Conservation (phyloP, 2,113 vertebrate species). For the Sinocyclocheilus anshuiensis region DNA sequence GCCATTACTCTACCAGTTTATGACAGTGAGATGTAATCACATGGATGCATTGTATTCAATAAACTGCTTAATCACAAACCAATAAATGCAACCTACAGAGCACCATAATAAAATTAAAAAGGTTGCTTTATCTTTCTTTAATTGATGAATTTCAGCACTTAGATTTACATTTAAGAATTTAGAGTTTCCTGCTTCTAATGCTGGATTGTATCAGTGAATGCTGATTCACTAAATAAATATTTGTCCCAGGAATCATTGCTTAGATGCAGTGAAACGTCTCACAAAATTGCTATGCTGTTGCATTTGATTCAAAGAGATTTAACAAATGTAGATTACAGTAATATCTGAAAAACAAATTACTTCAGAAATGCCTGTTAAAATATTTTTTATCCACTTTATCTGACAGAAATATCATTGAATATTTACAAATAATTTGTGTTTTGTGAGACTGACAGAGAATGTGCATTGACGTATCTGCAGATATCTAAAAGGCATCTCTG, state of each 20-base stretch:
- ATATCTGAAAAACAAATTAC: background rate
- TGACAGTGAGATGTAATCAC: constrained; percentile 3
- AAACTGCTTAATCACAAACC: background rate
- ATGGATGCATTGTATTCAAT: background rate
- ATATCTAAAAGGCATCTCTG: background rate
- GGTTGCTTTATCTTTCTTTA: background rate
- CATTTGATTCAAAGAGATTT: background rate
- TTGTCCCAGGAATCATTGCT: background rate
- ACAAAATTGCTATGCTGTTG: too few species aligned
- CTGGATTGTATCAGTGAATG: background rate
- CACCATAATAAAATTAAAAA: background rate
- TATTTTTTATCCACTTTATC: background rate
- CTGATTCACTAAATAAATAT: background rate
- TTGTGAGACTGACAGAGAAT: background rate
- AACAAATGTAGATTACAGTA: background rate
- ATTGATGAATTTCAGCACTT: background rate
- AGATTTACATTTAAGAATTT: background rate
- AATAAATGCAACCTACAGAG: background rate
- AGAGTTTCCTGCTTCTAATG: background rate
- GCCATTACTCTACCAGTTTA: background rate
- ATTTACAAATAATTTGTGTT: background rate
- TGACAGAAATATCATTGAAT: background rate
- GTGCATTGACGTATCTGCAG: background rate
- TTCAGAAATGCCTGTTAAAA: background rate
- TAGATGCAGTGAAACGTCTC: background rate